These are phyloP conservation scores for Periophthalmus modestus DNA, from an alignment of 2,113 vertebrate species.

Conservation along the genomic window DNA sequence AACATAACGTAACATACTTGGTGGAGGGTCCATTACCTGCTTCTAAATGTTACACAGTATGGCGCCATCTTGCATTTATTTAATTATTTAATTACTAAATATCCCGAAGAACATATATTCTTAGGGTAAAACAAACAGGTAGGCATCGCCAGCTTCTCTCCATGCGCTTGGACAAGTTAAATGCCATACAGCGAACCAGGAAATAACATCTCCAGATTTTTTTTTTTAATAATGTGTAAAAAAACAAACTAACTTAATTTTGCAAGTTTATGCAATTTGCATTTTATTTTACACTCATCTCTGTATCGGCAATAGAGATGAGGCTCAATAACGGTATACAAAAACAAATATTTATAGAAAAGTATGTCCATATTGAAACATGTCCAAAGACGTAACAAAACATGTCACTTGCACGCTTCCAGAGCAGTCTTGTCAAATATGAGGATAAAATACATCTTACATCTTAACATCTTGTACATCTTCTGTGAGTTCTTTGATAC, in stretches of 20 bases:
- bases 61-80: too few species aligned
- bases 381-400: slow-evolving; percentile 77
- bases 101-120: too few species aligned
- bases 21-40: too few species aligned
- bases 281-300: slow-evolving; percentile 78
- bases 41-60: too few species aligned
- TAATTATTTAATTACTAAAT: too few species aligned
- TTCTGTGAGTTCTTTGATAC: slow-evolving; percentile 74
- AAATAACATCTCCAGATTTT: too few species aligned
- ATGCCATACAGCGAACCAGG: too few species aligned
- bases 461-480: slow-evolving; percentile 75
- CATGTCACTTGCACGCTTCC: slow-evolving; percentile 72
- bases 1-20: too few species aligned
- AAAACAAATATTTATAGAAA: slow-evolving; percentile 86
- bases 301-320: slow-evolving; percentile 76
- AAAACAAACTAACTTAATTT: not conserved
- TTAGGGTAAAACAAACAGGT: too few species aligned
- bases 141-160: too few species aligned
- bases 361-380: slow-evolving; percentile 82
- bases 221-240: too few species aligned
- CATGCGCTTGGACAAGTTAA: too few species aligned
- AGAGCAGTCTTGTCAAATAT: slow-evolving; percentile 68
- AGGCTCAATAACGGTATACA: slow-evolving; percentile 81
- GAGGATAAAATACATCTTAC: slow-evolving; percentile 78
- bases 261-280: slow-evolving; percentile 54